These are phyloP conservation scores for Aplysia californica DNA, from an alignment of 1,140 invertebrate species.

Conservation along the genomic window DNA sequence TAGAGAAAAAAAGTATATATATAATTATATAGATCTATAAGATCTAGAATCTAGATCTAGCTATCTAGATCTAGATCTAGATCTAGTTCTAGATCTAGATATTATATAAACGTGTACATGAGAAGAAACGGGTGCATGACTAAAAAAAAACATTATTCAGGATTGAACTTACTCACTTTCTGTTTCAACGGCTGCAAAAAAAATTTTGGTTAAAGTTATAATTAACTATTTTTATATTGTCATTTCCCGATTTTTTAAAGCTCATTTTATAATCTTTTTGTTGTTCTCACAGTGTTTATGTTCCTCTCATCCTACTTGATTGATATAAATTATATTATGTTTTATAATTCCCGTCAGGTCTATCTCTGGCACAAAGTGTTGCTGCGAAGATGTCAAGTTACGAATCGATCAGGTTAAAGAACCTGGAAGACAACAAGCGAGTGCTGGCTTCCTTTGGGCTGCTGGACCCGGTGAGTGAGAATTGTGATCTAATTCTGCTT, in stretches of 20 bases:
- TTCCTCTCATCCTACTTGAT: neutral
- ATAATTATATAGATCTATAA: neutral
- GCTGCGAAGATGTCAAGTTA: constrained; percentile 36
- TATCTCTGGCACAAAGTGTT: neutral
- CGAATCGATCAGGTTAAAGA: constrained; percentile 49
- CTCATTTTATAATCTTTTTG: neutral
- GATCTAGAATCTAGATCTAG: too few relatives aligned
- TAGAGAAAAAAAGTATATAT: too few relatives aligned
- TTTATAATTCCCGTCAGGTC: neutral
- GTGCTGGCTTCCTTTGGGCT: constrained; percentile 56
- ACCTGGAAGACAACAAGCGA: constrained; percentile 55
- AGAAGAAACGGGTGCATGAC: neutral
- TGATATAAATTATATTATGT: too few relatives aligned
- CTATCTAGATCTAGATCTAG: too few relatives aligned
- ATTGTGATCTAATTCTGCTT: too few relatives aligned
- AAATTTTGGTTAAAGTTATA: neutral
- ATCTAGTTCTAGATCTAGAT: too few relatives aligned
- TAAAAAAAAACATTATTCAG: neutral
- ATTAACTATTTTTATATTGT: neutral
- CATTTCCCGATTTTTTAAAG: neutral
- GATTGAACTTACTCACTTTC: neutral
- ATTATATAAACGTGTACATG: neutral
- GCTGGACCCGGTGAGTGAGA: constrained; percentile 48
- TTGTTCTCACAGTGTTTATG: neutral
- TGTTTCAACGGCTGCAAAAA: neutral